These are phyloP conservation scores for Hoplodrina blanda DNA, from an alignment of 2,888 invertebrate species.

Conservation along the genomic window DNA sequence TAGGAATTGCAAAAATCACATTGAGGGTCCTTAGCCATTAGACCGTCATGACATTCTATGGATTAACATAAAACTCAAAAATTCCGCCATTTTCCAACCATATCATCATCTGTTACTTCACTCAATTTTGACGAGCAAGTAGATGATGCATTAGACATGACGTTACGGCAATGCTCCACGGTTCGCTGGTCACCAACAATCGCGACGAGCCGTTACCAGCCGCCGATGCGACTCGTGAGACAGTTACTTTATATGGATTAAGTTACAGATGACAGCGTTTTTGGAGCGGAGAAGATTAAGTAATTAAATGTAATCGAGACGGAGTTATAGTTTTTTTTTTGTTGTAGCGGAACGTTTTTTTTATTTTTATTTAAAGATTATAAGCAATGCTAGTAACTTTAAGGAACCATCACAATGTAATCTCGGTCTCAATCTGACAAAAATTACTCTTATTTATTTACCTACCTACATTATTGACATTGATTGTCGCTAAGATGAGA, in stretches of 20 bases:
- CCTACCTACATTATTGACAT: no score
- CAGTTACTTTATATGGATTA: constrained; percentile 55
- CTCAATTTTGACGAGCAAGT: constrained; percentile 50
- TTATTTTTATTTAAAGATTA: neutral
- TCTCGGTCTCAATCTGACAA: no score
- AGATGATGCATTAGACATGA: constrained; percentile 48
- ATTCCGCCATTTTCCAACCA: constrained; percentile 28
- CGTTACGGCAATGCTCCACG: constrained; percentile 70
- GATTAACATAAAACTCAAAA: neutral
- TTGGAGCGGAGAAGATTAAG: constrained; percentile 37
- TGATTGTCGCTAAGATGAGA: no score
- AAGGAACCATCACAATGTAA: no score
- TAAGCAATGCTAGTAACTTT: no score
- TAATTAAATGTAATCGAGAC: neutral
- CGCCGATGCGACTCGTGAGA: constrained; percentile 60
- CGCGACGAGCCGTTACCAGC: constrained; percentile 61
- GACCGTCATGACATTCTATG: no score
- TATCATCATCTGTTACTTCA: constrained; percentile 51
- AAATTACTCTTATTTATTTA: no score
- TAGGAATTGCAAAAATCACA: no score
- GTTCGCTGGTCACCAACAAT: constrained; percentile 70
- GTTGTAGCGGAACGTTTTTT: neutral
- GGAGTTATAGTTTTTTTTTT: neutral
- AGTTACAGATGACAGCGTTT: constrained; percentile 51
- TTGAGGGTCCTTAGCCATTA: no score